Evolutionary conservation across 2,888 invertebrate species (phyloP).

Genomic region (Campoplex capitator): DNA sequence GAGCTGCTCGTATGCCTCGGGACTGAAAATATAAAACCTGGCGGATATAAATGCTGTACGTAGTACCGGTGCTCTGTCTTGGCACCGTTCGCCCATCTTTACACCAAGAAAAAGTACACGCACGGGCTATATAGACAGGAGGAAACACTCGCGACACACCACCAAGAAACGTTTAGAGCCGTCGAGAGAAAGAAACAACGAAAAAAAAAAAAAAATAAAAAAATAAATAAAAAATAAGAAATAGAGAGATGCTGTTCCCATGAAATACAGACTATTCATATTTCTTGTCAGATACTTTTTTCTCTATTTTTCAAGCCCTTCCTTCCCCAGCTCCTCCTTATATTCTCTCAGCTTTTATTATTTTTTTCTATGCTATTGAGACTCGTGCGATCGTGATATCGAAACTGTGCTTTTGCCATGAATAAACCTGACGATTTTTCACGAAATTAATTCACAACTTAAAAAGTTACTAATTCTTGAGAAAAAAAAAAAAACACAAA

Average conservation of each 20-base stretch:
- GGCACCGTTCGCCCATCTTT: slow-evolving; percentile 45
- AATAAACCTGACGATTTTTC: background rate
- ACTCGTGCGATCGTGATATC: background rate
- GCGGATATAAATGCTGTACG: slow-evolving; percentile 37
- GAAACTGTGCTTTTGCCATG: background rate
- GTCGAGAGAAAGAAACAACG: slow-evolving; percentile 13
- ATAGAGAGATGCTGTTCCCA: slow-evolving; percentile 12
- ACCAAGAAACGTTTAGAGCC: slow-evolving; percentile 47
- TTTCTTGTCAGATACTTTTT: slow-evolving; percentile 50
- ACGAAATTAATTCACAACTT: no score
- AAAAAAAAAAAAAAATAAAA: background rate
- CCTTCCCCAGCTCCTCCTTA: slow-evolving; percentile 44
- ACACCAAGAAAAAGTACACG: background rate
- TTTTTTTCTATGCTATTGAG: background rate
- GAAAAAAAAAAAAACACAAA: no score
- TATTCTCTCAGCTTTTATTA: slow-evolving; percentile 21
- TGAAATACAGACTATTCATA: slow-evolving; percentile 61
- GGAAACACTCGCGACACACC: slow-evolving; percentile 16
- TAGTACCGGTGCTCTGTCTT: slow-evolving; percentile 42
- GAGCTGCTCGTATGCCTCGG: background rate
- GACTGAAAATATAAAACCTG: slow-evolving; percentile 45
- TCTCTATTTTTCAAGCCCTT: slow-evolving; percentile 40
- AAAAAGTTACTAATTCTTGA: no score
- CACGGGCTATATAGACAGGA: slow-evolving; percentile 27
- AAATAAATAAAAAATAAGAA: background rate